Conservation (phyloP, 2,113 vertebrate genomes). For the Vicugna pacos region DNA sequence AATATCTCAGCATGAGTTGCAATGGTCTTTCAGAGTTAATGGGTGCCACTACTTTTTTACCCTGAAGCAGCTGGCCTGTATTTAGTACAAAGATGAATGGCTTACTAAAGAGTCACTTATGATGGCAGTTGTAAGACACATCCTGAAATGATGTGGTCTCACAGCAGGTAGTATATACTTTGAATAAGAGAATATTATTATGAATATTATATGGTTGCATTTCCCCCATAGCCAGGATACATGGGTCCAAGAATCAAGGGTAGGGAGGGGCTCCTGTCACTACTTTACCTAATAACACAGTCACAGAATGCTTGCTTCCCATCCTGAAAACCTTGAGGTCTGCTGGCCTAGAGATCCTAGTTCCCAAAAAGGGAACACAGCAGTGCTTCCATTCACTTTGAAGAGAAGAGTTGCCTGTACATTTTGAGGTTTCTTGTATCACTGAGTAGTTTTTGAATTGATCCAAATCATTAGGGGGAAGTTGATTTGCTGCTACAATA, state of each 20-base stretch:
- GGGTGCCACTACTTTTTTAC: background rate
- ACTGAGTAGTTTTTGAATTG: background rate
- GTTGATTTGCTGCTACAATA: background rate
- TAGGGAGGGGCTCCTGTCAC: background rate
- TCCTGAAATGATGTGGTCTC: background rate
- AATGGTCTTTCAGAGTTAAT: background rate
- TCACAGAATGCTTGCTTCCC: background rate
- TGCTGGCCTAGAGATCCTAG: background rate
- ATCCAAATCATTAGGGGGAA: background rate
- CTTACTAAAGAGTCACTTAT: background rate
- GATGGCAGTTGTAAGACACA: background rate
- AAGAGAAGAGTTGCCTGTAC: background rate
- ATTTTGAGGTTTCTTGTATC: background rate
- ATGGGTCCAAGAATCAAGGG: background rate
- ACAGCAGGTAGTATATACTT: background rate
- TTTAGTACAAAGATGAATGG: background rate
- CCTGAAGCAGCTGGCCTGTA: background rate
- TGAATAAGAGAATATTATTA: background rate
- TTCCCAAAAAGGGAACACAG: background rate
- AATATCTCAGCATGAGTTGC: background rate
- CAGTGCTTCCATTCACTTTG: background rate
- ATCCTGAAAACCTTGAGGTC: background rate
- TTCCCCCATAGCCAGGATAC: background rate
- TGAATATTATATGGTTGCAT: background rate
- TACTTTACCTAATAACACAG: background rate